Conservation (phyloP, 2,797 vertebrate species). For the Chiroxiphia lanceolata region DNA sequence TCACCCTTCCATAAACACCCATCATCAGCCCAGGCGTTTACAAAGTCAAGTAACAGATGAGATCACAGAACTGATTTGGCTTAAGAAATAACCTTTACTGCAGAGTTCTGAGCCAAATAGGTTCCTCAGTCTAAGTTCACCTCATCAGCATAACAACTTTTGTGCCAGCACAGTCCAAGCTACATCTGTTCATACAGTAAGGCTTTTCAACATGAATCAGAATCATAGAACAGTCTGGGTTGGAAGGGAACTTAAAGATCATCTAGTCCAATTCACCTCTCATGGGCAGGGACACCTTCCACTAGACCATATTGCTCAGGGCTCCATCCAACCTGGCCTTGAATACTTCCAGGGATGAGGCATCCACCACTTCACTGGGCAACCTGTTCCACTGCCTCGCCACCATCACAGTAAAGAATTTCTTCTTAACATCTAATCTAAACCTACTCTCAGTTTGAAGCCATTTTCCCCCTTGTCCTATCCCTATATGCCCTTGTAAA, state of each 20-base stretch:
- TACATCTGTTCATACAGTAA: neutral
- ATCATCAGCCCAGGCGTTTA: neutral
- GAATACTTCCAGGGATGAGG: neutral
- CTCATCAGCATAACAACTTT: neutral
- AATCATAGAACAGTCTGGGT: neutral
- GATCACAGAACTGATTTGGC: neutral
- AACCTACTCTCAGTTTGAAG: neutral
- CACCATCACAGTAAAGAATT: neutral
- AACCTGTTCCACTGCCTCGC: neutral
- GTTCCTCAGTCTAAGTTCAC: neutral
- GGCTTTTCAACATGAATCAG: neutral
- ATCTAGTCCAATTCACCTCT: neutral
- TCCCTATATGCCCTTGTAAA: neutral
- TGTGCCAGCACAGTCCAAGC: neutral
- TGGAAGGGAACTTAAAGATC: neutral
- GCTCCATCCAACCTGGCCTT: neutral
- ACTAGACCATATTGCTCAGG: neutral
- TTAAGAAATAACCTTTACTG: slow-evolving; percentile 6
- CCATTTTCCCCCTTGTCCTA: neutral
- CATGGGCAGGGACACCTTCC: neutral
- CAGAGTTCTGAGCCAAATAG: neutral
- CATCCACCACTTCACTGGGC: neutral
- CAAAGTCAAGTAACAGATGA: neutral
- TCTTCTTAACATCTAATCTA: neutral
- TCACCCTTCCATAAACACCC: rapidly evolving